Percentiles rank a stretch among this genome's conserved stretches.
Conservation (phyloP, 2,113 vertebrate species). For the Petrocephalus zakoni region DNA sequence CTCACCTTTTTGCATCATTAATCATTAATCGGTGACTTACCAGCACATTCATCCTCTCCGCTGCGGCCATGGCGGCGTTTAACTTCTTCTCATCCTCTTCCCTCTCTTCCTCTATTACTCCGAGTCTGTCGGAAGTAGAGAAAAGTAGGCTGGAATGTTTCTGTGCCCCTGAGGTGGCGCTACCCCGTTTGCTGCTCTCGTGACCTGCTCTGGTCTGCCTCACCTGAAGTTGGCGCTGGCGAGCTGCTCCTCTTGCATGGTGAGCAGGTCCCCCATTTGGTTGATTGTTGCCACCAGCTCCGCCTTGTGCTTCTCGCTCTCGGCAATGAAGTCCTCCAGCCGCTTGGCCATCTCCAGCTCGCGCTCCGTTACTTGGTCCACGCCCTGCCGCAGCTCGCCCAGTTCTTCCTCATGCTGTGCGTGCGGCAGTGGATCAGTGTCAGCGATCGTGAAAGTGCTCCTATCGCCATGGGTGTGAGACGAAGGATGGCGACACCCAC, state of each 20-base stretch:
- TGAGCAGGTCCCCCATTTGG: conserved; percentile 60
- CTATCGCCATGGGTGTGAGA: neutral
- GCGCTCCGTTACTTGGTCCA: conserved; percentile 64
- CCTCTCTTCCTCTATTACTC: conserved; percentile 66
- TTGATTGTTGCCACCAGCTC: conserved; percentile 58
- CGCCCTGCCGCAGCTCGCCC: conserved; percentile 53
- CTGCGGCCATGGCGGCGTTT: conserved; percentile 54
- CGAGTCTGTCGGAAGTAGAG: conserved; percentile 50
- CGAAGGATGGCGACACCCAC: conserved; percentile 28
- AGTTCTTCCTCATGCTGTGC: conserved; percentile 61
- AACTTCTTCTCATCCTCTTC: conserved; percentile 71
- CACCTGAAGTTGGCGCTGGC: conserved; percentile 66
- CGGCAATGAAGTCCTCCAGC: conserved; percentile 65
- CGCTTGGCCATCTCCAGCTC: conserved; percentile 70
- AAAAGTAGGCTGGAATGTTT: neutral
- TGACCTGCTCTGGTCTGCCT: neutral
- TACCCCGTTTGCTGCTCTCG: neutral
- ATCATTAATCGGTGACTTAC: conserved; percentile 43
- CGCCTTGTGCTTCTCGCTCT: conserved; percentile 62
- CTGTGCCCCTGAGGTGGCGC: neutral
- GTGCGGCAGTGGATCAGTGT: neutral
- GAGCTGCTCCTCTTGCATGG: conserved; percentile 60
- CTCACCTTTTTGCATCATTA: neutral
- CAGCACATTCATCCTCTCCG: conserved; percentile 61
- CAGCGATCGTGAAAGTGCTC: neutral